Evolutionary conservation across 2,797 vertebrate genomes (phyloP).

Genomic region (Chiroxiphia lanceolata): DNA sequence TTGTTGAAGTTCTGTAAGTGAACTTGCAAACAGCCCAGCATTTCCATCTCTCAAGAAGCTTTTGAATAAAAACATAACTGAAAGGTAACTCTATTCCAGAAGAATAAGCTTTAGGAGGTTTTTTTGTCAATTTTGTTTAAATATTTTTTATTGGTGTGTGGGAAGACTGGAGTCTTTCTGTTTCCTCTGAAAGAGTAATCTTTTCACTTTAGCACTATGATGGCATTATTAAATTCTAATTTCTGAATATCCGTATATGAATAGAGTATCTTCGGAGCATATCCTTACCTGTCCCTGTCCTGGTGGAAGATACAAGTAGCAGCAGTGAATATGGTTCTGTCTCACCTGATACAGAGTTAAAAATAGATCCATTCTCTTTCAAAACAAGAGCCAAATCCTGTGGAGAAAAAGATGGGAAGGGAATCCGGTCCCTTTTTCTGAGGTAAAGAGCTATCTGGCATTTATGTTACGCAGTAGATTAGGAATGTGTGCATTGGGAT

Average conservation of each 20-base stretch:
- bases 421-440: constrained; percentile 88
- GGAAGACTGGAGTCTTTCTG: background rate
- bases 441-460: constrained; percentile 77
- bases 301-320: constrained; percentile 98
- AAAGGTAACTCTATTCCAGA: background rate
- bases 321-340: constrained; percentile 98
- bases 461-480: background rate
- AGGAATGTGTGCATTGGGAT: background rate
- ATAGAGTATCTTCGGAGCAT: constrained; percentile 95
- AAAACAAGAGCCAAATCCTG: constrained; percentile 93
- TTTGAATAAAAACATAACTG: background rate
- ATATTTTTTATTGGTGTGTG: background rate
- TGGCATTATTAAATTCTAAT: background rate
- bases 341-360: constrained; percentile 95
- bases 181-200: background rate
- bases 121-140: background rate
- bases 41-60: background rate
- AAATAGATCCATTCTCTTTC: constrained; percentile 93
- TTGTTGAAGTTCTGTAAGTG: background rate
- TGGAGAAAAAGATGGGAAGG: constrained; percentile 91
- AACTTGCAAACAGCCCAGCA: background rate
- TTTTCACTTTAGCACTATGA: background rate
- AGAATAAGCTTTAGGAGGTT: background rate
- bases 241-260: background rate
- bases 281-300: constrained; percentile 94